A percentile compares a stretch with the other conserved stretches of the same genome.
These are phyloP conservation scores for Leucophora obtusa DNA, from an alignment of 2,888 invertebrate genomes.

Conservation along the genomic window DNA sequence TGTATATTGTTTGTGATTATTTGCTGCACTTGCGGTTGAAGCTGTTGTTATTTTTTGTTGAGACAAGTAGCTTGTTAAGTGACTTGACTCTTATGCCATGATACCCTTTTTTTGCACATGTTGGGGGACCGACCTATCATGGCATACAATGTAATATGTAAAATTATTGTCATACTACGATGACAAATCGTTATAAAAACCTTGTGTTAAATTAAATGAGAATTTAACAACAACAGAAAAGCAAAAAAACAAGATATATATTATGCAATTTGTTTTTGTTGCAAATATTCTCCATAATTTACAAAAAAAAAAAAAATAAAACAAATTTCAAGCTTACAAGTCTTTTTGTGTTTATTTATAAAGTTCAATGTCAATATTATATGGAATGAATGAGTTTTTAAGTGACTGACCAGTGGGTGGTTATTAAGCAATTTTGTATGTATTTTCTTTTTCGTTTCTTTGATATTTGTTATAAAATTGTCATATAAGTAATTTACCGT, in stretches of 20 bases:
- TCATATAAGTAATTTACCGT: background rate
- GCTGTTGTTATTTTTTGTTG: constrained; percentile 42
- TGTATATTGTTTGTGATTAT: constrained; percentile 38
- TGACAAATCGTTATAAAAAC: constrained; percentile 37
- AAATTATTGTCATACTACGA: constrained; percentile 8
- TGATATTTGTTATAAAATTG: background rate
- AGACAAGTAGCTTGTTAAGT: constrained; percentile 61
- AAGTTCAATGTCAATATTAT: constrained; percentile 27
- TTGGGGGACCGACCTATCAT: background rate
- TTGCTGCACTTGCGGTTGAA: constrained; percentile 49
- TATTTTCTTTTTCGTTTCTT: background rate
- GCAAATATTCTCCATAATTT: background rate
- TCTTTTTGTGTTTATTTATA: background rate
- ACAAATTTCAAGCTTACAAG: background rate
- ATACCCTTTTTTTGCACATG: constrained; percentile 36
- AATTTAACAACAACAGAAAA: constrained; percentile 13
- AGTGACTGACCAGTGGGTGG: constrained; percentile 8
- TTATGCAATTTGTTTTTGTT: constrained; percentile 25
- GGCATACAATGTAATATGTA: background rate
- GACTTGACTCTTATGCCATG: constrained; percentile 52
- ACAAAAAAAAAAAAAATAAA: background rate
- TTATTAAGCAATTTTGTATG: background rate
- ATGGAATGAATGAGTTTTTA: constrained; percentile 11
- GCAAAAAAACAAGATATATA: background rate
- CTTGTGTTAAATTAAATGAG: constrained; percentile 7